Conservation (phyloP, 1,140 invertebrate genomes). For the Trachelipus rathkii region DNA sequence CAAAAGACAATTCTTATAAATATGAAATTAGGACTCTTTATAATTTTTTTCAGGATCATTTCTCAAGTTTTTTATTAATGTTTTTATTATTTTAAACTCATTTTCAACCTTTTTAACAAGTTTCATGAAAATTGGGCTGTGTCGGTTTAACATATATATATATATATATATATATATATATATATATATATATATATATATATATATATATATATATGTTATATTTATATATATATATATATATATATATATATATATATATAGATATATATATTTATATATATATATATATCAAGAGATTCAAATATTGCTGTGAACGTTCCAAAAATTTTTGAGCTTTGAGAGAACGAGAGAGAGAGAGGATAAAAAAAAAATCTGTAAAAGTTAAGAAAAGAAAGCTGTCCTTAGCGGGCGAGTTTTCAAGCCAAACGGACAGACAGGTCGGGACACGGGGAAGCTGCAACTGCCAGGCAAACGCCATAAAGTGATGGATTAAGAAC, state of each 20-base stretch:
- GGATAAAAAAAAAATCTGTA: background rate
- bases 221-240: background rate
- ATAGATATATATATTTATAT: background rate
- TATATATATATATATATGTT: constrained; percentile 12
- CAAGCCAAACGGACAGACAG: background rate
- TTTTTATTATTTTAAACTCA: too few relatives aligned
- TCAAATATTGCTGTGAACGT: background rate
- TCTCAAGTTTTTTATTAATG: too few relatives aligned
- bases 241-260: background rate
- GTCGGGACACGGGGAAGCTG: constrained; percentile 6
- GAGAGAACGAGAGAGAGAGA: too few relatives aligned
- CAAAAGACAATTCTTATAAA: too few relatives aligned
- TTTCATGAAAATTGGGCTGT: too few relatives aligned
- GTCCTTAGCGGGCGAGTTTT: background rate
- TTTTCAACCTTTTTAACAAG: too few relatives aligned
- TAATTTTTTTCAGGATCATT: too few relatives aligned
- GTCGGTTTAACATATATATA: background rate
- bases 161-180: constrained; percentile 2
- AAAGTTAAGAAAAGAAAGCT: background rate
- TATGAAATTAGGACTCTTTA: too few relatives aligned
- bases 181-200: constrained; percentile 15
- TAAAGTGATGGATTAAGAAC: background rate
- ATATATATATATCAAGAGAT: background rate
- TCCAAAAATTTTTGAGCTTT: background rate
- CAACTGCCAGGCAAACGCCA: constrained; percentile 10